These are phyloP conservation scores for Sebastes jordani DNA, from an alignment of 2,797 vertebrate species.

Conservation along the genomic window DNA sequence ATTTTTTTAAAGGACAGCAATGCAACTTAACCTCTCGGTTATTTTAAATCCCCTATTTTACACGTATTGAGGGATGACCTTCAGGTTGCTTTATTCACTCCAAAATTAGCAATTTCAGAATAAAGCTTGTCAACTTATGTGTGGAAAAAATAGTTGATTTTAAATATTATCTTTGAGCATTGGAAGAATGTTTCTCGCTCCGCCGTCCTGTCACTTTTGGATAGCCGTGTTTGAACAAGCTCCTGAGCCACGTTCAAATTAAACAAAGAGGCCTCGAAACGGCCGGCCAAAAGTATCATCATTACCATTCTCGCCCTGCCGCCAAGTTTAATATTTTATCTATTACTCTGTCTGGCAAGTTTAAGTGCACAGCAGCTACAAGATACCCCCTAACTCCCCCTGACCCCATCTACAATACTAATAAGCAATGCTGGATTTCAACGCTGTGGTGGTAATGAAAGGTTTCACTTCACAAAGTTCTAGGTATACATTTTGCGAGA, in stretches of 20 bases:
- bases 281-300: constrained; percentile 70
- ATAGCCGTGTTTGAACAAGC: constrained; percentile 58
- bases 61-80: constrained; percentile 7
- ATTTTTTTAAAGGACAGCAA: background rate
- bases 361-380: constrained; percentile 65
- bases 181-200: constrained; percentile 36
- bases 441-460: constrained; percentile 40
- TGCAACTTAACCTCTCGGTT: background rate
- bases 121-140: constrained; percentile 11
- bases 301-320: constrained; percentile 63
- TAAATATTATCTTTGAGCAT: constrained; percentile 53
- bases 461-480: constrained; percentile 41
- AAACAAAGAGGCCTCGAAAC: constrained; percentile 68
- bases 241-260: constrained; percentile 68
- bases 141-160: constrained; percentile 45
- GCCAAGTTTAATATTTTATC: constrained; percentile 76
- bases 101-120: constrained; percentile 25
- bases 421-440: constrained; percentile 50
- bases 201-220: constrained; percentile 56
- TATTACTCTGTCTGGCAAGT: constrained; percentile 70
- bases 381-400: constrained; percentile 51
- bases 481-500: constrained; percentile 15
- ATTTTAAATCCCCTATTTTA: constrained; percentile 1
- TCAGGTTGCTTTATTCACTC: background rate
- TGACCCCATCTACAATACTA: constrained; percentile 56